Conservation (phyloP, 2,113 vertebrate species). For the Gallinago media region DNA sequence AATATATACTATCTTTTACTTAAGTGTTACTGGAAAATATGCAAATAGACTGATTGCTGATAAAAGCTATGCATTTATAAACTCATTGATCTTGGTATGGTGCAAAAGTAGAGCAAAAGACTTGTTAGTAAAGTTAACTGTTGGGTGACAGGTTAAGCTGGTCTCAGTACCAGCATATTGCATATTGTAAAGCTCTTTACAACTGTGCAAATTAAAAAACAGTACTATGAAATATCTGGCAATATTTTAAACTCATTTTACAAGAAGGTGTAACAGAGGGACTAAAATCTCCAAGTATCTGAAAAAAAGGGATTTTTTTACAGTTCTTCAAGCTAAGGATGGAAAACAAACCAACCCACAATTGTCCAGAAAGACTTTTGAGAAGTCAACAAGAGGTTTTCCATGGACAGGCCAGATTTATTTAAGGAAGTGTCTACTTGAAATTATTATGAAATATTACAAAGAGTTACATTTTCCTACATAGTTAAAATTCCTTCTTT, state of each 20-base stretch:
- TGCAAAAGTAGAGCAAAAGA: background rate
- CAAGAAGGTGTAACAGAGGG: background rate
- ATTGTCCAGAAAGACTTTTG: background rate
- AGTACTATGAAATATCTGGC: background rate
- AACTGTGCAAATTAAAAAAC: background rate
- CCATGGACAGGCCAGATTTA: too few relatives aligned
- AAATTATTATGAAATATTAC: background rate
- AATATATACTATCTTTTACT: background rate
- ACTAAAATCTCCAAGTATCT: background rate
- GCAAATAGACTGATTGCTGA: background rate
- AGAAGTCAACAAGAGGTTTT: background rate
- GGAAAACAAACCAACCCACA: background rate
- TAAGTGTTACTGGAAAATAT: background rate
- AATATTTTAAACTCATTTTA: background rate
- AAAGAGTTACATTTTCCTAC: background rate
- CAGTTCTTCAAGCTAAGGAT: background rate
- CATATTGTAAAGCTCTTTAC: background rate
- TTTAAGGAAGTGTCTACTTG: background rate
- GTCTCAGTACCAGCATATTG: background rate
- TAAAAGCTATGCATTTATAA: constrained; percentile 12
- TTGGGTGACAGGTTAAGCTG: background rate
- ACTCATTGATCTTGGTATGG: background rate
- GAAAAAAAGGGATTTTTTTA: background rate
- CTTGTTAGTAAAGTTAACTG: background rate
- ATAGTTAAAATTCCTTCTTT: background rate